phyloP scores from a whole-genome alignment of 2,888 invertebrate genomes.

The Melieria omissa region DNA sequence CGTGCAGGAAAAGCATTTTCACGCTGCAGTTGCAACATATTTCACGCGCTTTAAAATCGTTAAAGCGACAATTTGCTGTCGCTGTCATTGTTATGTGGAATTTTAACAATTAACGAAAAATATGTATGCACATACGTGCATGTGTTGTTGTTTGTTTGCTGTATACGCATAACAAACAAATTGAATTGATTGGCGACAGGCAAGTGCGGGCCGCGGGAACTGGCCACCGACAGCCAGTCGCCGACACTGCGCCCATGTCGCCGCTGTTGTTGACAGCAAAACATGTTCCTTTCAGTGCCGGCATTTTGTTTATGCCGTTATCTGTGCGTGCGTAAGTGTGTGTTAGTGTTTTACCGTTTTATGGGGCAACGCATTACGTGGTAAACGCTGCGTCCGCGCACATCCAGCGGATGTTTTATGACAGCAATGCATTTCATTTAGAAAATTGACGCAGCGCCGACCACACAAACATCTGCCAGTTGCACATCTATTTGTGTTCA shows the following conservation, averaged over 20 bases:
- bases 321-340: too few species aligned
- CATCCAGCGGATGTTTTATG: too few species aligned
- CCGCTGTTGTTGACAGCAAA: background rate
- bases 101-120: constrained; percentile 27
- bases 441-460: constrained; percentile 16
- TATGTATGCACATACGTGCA: background rate
- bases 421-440: constrained; percentile 17
- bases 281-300: background rate
- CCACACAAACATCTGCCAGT: background rate
- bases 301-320: too few species aligned
- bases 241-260: background rate
- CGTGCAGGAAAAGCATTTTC: too few species aligned
- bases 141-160: background rate
- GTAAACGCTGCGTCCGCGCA: too few species aligned
- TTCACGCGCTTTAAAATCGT: too few species aligned
- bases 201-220: too few species aligned
- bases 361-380: too few species aligned
- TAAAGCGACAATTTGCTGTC: background rate
- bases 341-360: too few species aligned
- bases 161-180: background rate
- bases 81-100: constrained; percentile 25
- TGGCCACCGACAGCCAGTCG: too few species aligned
- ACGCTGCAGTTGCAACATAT: too few species aligned
- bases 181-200: too few species aligned
- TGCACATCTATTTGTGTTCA: constrained; percentile 4